Percentiles rank a stretch among this genome's conserved stretches.
Evolutionary conservation across 2,113 vertebrate species (phyloP).

Genomic region (Tragulus kanchil): DNA sequence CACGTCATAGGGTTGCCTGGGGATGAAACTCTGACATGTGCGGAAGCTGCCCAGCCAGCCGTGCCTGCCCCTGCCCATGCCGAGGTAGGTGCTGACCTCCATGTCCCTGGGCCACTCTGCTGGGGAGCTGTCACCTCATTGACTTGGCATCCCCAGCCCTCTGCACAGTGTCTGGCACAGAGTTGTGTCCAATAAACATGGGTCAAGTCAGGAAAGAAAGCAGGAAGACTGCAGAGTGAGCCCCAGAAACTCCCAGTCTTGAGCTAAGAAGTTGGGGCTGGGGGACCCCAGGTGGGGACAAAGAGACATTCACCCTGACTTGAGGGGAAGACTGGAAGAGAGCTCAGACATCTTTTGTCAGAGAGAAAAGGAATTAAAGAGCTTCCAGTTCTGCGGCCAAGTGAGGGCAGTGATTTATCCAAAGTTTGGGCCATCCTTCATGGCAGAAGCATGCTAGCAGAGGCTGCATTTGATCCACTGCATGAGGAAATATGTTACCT

Average conservation of each 20-base stretch:
- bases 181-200: fast-evolving
- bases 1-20: not conserved
- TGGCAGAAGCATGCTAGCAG: not conserved
- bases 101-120: too few species aligned
- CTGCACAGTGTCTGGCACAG: not conserved
- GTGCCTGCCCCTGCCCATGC: not conserved
- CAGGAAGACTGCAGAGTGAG: not conserved
- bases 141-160: not conserved
- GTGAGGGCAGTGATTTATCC: not conserved
- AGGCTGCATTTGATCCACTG: not conserved
- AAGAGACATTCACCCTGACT: not conserved
- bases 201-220: not conserved
- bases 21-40: not conserved
- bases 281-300: too few species aligned
- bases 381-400: not conserved
- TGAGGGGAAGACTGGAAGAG: not conserved
- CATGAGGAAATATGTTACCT: not conserved
- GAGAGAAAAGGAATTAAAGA: not conserved
- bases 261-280: not conserved
- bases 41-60: not conserved
- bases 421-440: not conserved
- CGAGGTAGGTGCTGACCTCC: not conserved
- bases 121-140: not conserved
- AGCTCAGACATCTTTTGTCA: not conserved
- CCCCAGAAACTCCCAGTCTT: not conserved